Conservation (phyloP, 2,113 vertebrate species). For the Mungos mungo region DNA sequence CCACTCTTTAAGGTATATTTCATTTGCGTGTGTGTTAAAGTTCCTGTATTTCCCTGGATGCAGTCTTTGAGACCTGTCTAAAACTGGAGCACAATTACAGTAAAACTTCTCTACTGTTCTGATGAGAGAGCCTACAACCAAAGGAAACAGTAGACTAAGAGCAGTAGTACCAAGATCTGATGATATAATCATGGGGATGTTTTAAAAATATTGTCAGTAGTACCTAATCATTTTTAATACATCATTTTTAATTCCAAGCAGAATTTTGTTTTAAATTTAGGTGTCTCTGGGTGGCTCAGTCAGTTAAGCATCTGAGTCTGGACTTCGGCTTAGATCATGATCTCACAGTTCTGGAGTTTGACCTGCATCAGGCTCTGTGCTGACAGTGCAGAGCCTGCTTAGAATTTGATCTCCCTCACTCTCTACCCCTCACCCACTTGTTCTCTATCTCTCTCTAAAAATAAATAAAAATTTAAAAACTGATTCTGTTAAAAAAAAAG, state of each 20-base stretch:
- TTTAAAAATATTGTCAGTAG: neutral
- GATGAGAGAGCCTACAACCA: neutral
- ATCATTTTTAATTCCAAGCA: neutral
- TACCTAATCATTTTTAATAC: neutral
- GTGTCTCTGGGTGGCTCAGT: neutral
- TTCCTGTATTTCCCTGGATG: neutral
- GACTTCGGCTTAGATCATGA: neutral
- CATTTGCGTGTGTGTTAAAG: neutral
- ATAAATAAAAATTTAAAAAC: neutral
- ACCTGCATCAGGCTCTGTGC: neutral
- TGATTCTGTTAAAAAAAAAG: neutral
- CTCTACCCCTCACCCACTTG: neutral
- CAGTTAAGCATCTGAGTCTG: neutral
- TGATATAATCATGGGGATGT: neutral
- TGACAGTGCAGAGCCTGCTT: neutral
- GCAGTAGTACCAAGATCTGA: neutral
- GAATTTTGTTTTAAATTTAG: neutral
- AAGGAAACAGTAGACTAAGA: neutral
- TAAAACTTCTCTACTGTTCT: neutral
- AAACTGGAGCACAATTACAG: neutral
- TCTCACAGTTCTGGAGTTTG: neutral
- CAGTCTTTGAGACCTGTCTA: neutral
- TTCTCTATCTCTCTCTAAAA: neutral
- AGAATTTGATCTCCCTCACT: neutral
- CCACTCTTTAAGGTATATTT: neutral